Conservation (phyloP, 30 jellyfish, hydroid and myxozoan genomes). For the Turritopsis dohrnii region DNA sequence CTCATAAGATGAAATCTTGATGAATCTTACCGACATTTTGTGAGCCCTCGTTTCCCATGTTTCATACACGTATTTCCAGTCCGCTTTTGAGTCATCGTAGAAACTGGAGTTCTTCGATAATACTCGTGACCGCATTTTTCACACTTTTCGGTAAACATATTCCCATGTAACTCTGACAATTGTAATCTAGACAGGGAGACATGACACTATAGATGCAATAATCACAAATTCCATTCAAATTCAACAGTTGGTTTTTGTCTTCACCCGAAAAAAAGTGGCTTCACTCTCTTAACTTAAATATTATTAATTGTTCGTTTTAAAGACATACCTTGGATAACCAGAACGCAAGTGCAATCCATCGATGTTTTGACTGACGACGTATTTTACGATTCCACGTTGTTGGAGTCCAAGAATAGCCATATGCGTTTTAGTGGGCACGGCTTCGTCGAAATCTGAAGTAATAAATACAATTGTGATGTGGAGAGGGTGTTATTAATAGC, state of each 20-base stretch:
- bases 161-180: slow-evolving; percentile 91
- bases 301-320: neutral
- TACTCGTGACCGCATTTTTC: slow-evolving; percentile 80
- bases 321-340: slow-evolving; percentile 97
- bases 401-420: slow-evolving; percentile 69
- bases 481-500: neutral
- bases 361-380: slow-evolving; percentile 89
- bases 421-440: slow-evolving; percentile 80
- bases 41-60: slow-evolving; percentile 71
- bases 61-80: slow-evolving; percentile 74
- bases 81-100: slow-evolving; percentile 76
- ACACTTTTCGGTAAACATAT: slow-evolving; percentile 90
- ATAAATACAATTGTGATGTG: neutral
- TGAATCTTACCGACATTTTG: slow-evolving; percentile 55
- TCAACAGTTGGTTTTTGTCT: too few relatives aligned
- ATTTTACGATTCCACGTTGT: slow-evolving; percentile 47
- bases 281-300: neutral
- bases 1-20: neutral
- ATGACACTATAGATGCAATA: neutral
- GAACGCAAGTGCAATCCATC: slow-evolving; percentile 96
- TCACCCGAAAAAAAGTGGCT: neutral
- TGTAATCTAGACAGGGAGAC: slow-evolving; percentile 41
- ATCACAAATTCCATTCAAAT: too few relatives aligned
- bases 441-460: slow-evolving; percentile 58
- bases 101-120: slow-evolving; percentile 71